Evolutionary conservation across 2,888 invertebrate genomes (phyloP), one percentile per base, ranked within the genome.

Genomic region (Nomada fabriciana): DNA sequence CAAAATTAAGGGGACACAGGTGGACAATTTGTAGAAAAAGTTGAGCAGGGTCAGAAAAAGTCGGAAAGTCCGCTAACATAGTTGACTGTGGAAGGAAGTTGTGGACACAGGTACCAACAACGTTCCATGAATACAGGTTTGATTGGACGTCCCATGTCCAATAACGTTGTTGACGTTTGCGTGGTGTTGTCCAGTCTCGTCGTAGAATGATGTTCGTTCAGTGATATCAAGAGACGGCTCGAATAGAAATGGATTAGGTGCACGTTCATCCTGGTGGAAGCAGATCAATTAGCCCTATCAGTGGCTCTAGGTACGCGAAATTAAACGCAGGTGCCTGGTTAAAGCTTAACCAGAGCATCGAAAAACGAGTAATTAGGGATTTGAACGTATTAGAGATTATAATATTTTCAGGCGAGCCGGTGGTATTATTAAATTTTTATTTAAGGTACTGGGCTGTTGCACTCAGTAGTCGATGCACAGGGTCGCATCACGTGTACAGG

Each of bases 91-190:
- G n/a, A n/a, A 18, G 60, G 47, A 74, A 52, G 68, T 11, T 20
- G 29, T 4, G 47, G 9, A 25, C 42, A 43, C 23, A 9, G 29
- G 0, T 25, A 3, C 13, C 42, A 36, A 18, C 74, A 42, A 74
- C 1, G 43, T 53, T 55, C 47, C n/a, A 70, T 83, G 83, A 83
- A 83, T 83, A 72, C 83, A 68, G 53, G 76, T 83, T 83, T 83
- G 83, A 83, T 83, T 83, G 83, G 83, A 82, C 82, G 65, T 73
- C 67, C 75, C 64, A 61, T 70, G 79, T 70, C 76, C 82, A 79
- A 82, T 79, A 82, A 83, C 83, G 71, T 43, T 82, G 79, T 79
- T 75, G 83, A 82, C 75, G 78, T 67, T 82, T 60, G 71, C 72
- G 71, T 64, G 57, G 36, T 70, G 81, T 81, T 76, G 76, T 76